Conservation (phyloP, 2,113 vertebrate species). For the Notothenia coriiceps region DNA sequence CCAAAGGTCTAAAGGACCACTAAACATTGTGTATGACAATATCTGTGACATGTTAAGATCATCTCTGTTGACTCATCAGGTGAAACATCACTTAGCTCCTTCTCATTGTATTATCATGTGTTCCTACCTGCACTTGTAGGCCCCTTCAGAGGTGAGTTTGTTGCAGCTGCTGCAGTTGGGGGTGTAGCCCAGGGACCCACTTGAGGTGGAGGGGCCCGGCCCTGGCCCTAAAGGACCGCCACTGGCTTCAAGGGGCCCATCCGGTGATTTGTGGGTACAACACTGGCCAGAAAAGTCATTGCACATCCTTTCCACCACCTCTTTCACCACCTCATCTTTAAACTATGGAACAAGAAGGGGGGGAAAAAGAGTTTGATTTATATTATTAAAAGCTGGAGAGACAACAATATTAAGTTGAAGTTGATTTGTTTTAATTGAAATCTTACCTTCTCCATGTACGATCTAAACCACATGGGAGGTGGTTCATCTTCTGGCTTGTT, state of each 20-base stretch:
- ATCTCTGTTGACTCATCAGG: neutral
- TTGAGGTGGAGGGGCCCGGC: conserved; percentile 63
- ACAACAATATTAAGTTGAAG: too few relatives aligned
- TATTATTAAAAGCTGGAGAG: neutral
- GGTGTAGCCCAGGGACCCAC: conserved; percentile 83
- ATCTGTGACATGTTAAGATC: neutral
- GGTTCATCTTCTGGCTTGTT: conserved; percentile 85
- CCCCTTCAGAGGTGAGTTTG: conserved; percentile 89
- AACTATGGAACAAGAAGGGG: conserved; percentile 82
- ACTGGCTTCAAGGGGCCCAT: conserved; percentile 71
- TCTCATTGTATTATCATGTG: too few relatives aligned
- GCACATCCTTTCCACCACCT: conserved; percentile 95
- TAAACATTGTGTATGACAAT: too few relatives aligned
- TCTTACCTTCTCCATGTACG: conserved; percentile 92
- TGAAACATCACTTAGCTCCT: neutral
- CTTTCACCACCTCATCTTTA: conserved; percentile 95
- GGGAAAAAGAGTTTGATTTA: neutral
- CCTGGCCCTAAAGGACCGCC: conserved; percentile 59
- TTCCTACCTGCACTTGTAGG: conserved; percentile 96
- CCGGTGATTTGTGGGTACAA: conserved; percentile 81
- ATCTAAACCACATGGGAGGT: conserved; percentile 95
- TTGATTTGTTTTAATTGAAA: too few relatives aligned
- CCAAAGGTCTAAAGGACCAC: neutral
- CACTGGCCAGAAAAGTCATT: conserved; percentile 92
- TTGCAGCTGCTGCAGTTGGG: conserved; percentile 92